These are phyloP conservation scores for Oncopodura yosiiana DNA, from an alignment of 1,140 invertebrate genomes.

Conservation along the genomic window DNA sequence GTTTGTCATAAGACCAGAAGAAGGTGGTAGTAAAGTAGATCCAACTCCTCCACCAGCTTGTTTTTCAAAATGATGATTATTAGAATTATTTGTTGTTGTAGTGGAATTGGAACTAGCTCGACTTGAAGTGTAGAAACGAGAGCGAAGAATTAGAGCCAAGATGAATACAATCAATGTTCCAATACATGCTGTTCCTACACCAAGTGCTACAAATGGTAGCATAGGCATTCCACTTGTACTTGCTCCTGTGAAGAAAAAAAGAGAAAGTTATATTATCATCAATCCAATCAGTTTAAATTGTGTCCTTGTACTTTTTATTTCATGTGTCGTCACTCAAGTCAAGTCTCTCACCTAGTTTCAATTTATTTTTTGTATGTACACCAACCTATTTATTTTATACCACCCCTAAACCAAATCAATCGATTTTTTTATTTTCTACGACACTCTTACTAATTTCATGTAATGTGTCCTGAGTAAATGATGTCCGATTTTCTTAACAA, in stretches of 20 bases:
- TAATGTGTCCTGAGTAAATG: no score
- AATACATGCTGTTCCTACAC: conserved; percentile 29
- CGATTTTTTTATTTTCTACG: no score
- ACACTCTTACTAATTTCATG: no score
- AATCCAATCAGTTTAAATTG: conserved; percentile 29
- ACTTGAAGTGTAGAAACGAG: conserved; percentile 10
- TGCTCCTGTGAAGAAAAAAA: conserved; percentile 27
- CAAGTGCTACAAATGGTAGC: conserved; percentile 31
- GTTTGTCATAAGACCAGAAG: conserved; percentile 14
- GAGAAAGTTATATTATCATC: no score
- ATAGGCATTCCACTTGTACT: conserved; percentile 31
- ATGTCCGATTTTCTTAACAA: no score
- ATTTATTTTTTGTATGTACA: no score
- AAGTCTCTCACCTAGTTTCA: no score
- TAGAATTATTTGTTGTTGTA: conserved; percentile 10
- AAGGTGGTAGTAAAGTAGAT: conserved; percentile 11
- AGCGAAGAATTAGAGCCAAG: conserved; percentile 29
- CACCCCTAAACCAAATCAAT: no score
- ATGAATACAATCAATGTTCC: conserved; percentile 30
- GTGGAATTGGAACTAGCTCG: background rate
- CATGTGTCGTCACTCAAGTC: background rate
- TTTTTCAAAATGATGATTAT: conserved; percentile 23
- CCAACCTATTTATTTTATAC: no score
- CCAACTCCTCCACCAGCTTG: background rate
- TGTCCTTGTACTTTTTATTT: background rate